Conservation (phyloP, 1,140 invertebrate genomes). For the Drosophila simulans region DNA sequence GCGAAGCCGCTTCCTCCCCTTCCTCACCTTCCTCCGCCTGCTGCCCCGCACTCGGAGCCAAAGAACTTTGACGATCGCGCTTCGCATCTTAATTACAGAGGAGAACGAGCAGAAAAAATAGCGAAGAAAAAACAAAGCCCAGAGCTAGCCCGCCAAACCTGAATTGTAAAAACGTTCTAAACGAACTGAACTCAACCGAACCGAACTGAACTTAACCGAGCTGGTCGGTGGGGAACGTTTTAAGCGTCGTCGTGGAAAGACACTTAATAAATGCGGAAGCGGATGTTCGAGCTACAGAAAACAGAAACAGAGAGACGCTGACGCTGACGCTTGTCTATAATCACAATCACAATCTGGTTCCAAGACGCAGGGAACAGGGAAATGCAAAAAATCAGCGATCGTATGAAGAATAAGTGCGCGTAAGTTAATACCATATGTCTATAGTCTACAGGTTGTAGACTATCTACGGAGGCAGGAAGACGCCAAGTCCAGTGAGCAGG, state of each 20-base stretch:
- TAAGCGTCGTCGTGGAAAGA: slow-evolving; percentile 74
- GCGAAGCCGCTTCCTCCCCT: slow-evolving; percentile 40
- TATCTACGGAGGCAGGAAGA: slow-evolving; percentile 37
- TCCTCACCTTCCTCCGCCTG: background rate
- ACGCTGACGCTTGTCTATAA: slow-evolving; percentile 59
- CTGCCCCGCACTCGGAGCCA: slow-evolving; percentile 24
- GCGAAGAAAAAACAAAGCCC: slow-evolving; percentile 42
- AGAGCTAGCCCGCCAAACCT: slow-evolving; percentile 60
- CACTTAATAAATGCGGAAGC: slow-evolving; percentile 84
- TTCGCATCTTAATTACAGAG: slow-evolving; percentile 82
- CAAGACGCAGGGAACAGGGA: slow-evolving; percentile 45
- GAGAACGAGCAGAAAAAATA: slow-evolving; percentile 50
- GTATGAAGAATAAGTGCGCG: slow-evolving; percentile 17
- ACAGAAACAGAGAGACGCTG: slow-evolving; percentile 39
- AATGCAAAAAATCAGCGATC: slow-evolving; percentile 33
- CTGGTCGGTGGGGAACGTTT: slow-evolving; percentile 53
- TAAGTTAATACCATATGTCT: slow-evolving; percentile 40
- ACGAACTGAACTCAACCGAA: slow-evolving; percentile 54
- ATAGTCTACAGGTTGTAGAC: slow-evolving; percentile 30
- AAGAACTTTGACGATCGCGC: slow-evolving; percentile 80
- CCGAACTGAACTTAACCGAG: slow-evolving; percentile 34
- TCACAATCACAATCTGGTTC: slow-evolving; percentile 79
- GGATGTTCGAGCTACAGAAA: slow-evolving; percentile 76
- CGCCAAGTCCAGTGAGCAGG: slow-evolving; percentile 5
- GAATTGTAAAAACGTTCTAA: slow-evolving; percentile 83